Percentiles rank a stretch among this genome's conserved stretches.
These are phyloP conservation scores for Melospiza melodia DNA, from an alignment of 2,113 vertebrate species.

Conservation along the genomic window DNA sequence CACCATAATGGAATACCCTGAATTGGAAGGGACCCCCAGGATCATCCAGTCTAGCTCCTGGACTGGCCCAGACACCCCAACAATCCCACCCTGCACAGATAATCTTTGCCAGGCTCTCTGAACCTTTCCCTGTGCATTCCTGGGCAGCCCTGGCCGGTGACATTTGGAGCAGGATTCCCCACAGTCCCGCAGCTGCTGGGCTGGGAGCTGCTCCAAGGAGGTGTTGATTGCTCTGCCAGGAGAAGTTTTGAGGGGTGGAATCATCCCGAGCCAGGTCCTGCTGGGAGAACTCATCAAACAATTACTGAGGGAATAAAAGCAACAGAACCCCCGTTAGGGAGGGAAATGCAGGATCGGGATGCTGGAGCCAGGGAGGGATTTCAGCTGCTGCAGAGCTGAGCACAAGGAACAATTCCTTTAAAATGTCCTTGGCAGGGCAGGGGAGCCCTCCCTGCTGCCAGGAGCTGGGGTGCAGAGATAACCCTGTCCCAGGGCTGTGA, in stretches of 20 bases:
- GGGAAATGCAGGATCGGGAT: neutral
- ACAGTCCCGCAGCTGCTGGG: neutral
- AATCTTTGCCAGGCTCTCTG: neutral
- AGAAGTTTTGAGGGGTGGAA: slow-evolving; percentile 3
- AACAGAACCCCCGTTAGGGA: neutral
- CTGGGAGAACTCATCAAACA: neutral
- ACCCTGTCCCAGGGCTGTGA: no score
- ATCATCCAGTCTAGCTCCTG: neutral
- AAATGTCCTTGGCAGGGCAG: slow-evolving; percentile 3
- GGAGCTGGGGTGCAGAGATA: neutral
- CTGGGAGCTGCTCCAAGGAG: neutral
- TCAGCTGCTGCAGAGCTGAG: neutral
- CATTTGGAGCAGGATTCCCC: neutral
- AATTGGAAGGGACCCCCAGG: neutral
- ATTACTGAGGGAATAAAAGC: slow-evolving; percentile 25
- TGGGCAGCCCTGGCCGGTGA: neutral
- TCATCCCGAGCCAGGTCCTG: neutral
- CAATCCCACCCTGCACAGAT: neutral
- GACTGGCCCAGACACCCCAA: neutral
- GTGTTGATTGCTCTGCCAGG: neutral
- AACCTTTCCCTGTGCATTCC: neutral
- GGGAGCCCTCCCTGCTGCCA: neutral
- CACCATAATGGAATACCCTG: neutral
- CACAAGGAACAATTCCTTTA: neutral
- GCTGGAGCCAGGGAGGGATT: neutral